These are phyloP conservation scores for Eulacestoma nigropectus DNA, from an alignment of 2,113 vertebrate species.

Conservation along the genomic window DNA sequence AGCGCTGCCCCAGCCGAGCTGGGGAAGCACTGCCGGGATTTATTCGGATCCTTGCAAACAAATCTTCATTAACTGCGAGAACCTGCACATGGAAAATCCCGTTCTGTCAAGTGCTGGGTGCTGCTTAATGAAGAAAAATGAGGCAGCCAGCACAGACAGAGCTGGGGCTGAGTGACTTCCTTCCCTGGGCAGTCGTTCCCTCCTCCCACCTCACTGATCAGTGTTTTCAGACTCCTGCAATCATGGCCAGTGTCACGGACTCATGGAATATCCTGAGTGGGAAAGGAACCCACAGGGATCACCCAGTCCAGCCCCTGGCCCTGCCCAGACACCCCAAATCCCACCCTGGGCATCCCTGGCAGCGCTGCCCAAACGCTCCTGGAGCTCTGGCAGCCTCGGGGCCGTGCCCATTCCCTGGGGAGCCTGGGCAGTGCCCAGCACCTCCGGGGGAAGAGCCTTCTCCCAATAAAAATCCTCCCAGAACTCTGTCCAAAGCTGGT, in stretches of 20 bases:
- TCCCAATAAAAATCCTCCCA: neutral
- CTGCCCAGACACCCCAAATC: neutral
- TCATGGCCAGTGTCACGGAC: accelerated
- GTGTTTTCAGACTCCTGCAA: neutral
- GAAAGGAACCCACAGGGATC: neutral
- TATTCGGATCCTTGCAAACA: neutral
- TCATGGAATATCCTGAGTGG: neutral
- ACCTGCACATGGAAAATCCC: neutral
- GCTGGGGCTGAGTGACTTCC: neutral
- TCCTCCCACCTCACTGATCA: neutral
- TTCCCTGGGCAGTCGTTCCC: neutral
- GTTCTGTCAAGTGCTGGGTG: neutral
- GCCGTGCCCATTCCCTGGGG: neutral
- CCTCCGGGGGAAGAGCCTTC: neutral
- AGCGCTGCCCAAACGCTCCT: neutral
- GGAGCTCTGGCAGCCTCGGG: neutral
- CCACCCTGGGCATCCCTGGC: neutral
- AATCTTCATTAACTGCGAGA: neutral
- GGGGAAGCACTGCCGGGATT: neutral
- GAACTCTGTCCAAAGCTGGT: accelerated
- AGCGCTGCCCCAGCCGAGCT: neutral
- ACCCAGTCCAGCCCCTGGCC: accelerated
- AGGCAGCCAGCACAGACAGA: neutral
- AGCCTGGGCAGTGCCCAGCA: neutral
- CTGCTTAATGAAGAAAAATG: neutral